Conservation (phyloP, 2,888 invertebrate genomes). For the Dasysyrphus albostriatus region DNA sequence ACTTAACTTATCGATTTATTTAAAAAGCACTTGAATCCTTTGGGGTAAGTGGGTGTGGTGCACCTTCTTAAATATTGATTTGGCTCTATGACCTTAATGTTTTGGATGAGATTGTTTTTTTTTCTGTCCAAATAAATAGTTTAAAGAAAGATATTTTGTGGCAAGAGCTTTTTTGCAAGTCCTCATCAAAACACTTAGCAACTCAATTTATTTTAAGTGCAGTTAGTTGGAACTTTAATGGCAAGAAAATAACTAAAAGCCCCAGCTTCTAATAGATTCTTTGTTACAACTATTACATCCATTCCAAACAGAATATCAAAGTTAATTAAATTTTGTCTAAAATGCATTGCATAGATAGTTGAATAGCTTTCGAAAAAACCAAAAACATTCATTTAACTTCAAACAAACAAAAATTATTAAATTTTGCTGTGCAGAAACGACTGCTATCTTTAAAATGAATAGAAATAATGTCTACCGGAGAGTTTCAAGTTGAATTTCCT, state of each 20-base stretch:
- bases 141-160: not conserved
- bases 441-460: slow-evolving; percentile 1
- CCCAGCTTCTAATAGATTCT: not conserved
- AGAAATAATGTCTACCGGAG: slow-evolving; percentile 8
- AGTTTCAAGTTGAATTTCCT: slow-evolving; percentile 5
- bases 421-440: not conserved
- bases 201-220: not conserved
- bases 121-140: not conserved
- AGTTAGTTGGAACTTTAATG: not conserved
- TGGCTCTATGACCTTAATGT: not conserved
- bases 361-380: not conserved
- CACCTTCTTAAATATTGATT: not conserved
- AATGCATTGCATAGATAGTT: not conserved
- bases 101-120: not conserved
- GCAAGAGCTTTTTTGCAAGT: not conserved
- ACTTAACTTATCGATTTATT: slow-evolving; percentile 10
- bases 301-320: not conserved
- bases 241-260: too few species aligned
- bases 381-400: not conserved
- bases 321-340: not conserved
- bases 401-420: slow-evolving; percentile 14
- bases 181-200: not conserved
- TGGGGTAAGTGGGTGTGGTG: not conserved
- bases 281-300: not conserved
- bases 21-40: not conserved